A percentile compares a stretch with the other conserved stretches of the same genome.
Conservation (phyloP, 2,113 vertebrate genomes). For the Hypocryptadius cinnamomeus region DNA sequence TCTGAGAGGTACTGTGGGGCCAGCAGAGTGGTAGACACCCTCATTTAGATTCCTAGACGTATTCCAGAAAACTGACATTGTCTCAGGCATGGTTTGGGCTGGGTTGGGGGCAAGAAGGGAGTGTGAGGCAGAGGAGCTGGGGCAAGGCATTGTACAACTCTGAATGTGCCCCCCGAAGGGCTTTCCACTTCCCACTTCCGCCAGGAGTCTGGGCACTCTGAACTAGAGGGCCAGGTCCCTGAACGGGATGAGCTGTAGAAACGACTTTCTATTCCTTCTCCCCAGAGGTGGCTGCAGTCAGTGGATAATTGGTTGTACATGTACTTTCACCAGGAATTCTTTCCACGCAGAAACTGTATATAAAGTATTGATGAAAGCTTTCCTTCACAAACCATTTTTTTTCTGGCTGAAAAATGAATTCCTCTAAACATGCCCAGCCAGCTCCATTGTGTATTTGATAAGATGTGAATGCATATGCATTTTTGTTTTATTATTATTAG, state of each 20-base stretch:
- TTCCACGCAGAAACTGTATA: not conserved
- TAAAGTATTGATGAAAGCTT: not conserved
- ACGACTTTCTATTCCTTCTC: not conserved
- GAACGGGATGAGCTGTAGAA: not conserved
- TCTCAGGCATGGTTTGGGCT: not conserved
- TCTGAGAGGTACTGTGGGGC: not conserved
- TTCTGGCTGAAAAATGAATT: not conserved
- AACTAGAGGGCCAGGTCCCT: not conserved
- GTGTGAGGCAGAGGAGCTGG: not conserved
- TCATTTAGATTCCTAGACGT: not conserved
- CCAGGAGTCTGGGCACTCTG: not conserved
- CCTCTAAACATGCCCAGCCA: not conserved
- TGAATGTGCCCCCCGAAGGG: not conserved
- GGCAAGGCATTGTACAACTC: not conserved
- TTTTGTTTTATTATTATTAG: not conserved
- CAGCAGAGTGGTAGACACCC: not conserved
- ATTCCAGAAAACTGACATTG: not conserved
- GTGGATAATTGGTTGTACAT: not conserved
- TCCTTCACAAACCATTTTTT: not conserved
- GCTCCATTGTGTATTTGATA: not conserved
- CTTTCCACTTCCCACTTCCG: not conserved
- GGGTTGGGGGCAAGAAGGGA: accelerated
- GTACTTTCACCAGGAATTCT: not conserved
- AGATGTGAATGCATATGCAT: not conserved
- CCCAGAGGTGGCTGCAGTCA: not conserved